Conservation (phyloP, 2,113 vertebrate genomes). For the Peucedramus taeniatus region DNA sequence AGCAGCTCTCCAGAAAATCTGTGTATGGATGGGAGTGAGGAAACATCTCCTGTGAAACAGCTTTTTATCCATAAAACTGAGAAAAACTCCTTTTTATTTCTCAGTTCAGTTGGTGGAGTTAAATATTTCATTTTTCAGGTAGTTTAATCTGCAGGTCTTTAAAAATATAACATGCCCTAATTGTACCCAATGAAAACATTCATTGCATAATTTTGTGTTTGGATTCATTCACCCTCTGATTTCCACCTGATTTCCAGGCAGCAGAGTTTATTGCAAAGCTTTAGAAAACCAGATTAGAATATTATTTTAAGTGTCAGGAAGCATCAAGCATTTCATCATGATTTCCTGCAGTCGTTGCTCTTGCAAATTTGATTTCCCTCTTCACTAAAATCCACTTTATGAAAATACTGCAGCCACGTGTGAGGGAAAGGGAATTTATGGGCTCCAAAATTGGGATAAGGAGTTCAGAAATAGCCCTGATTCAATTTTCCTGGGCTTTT, state of each 20-base stretch:
- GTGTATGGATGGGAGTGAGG: rapidly evolving
- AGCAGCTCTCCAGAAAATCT: neutral
- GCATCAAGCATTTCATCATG: neutral
- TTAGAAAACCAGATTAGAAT: neutral
- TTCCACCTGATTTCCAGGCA: neutral
- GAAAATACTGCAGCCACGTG: neutral
- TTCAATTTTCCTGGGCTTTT: neutral
- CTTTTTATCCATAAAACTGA: neutral
- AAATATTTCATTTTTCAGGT: neutral
- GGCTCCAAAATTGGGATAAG: neutral
- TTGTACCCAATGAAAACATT: neutral
- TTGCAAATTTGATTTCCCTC: constrained; percentile 20
- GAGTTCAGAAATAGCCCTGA: neutral
- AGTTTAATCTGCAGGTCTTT: neutral
- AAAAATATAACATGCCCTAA: neutral
- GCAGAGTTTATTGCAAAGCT: neutral
- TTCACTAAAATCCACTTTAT: neutral
- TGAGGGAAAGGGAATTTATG: neutral
- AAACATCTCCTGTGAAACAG: neutral
- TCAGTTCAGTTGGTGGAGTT: neutral
- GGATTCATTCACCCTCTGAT: neutral
- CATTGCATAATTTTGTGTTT: neutral
- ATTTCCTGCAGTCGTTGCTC: neutral
- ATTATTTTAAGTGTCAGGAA: neutral
- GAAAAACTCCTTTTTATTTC: neutral